Percentiles rank a stretch among this genome's conserved stretches.
Evolutionary conservation across 2,113 vertebrate species (phyloP).

Genomic region (Trogon surrucura): DNA sequence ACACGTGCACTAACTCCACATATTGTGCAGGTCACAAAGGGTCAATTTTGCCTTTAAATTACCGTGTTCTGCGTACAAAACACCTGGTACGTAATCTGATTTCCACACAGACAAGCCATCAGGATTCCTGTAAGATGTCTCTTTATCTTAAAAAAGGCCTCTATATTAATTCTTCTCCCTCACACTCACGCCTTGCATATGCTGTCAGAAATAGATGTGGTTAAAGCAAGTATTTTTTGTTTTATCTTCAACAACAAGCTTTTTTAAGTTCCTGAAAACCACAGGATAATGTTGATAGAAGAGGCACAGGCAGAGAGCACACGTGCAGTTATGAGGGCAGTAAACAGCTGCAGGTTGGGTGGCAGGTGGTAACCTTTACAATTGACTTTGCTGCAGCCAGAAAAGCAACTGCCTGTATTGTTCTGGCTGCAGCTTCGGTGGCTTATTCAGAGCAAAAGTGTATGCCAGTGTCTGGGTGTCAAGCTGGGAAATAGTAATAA

Average conservation of each 20-base stretch:
- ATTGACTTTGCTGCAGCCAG: neutral
- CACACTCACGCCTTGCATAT: neutral
- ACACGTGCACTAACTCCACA: neutral
- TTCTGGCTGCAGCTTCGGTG: neutral
- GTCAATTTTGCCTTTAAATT: conserved; percentile 17
- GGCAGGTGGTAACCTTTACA: conserved; percentile 14
- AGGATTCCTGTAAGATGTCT: neutral
- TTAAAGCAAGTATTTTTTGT: conserved; percentile 22
- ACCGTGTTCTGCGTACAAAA: conserved; percentile 10
- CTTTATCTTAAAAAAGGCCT: neutral
- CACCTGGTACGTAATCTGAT: conserved; percentile 4
- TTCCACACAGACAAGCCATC: neutral
- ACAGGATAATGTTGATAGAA: neutral
- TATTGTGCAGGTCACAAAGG: neutral
- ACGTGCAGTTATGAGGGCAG: neutral
- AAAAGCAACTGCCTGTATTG: neutral
- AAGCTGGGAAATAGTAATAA: neutral
- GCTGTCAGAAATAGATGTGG: neutral
- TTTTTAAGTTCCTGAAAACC: conserved; percentile 15
- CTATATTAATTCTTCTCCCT: neutral
- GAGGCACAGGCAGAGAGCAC: neutral
- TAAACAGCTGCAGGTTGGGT: conserved; percentile 15
- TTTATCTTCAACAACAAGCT: conserved; percentile 17
- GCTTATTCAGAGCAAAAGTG: neutral
- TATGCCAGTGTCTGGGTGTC: neutral